Evolutionary conservation across 1,140 invertebrate genomes (phyloP).

Genomic region (Megalopta genalis): DNA sequence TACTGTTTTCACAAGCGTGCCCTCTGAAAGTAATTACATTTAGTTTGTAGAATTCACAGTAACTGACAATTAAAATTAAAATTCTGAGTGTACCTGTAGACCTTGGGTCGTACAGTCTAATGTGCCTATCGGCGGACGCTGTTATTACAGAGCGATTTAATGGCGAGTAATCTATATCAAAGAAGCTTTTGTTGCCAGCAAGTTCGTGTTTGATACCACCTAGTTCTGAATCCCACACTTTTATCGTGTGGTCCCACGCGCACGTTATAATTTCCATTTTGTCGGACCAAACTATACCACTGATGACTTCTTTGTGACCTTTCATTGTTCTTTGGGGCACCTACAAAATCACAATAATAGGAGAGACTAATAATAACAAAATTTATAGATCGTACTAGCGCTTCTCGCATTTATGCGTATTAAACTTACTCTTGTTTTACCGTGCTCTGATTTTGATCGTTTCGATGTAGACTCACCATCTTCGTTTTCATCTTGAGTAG

Average conservation of each 20-base stretch:
- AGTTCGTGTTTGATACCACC: slow-evolving; percentile 91
- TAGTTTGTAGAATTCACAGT: neutral
- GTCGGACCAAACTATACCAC: slow-evolving; percentile 91
- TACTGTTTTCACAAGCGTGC: slow-evolving; percentile 90
- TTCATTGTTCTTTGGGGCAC: slow-evolving; percentile 92
- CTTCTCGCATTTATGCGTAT: slow-evolving; percentile 18
- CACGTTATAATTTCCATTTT: slow-evolving; percentile 78
- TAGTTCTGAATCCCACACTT: slow-evolving; percentile 95
- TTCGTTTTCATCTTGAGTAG: slow-evolving; percentile 72
- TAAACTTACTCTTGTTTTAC: slow-evolving; percentile 72
- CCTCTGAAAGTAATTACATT: slow-evolving; percentile 83
- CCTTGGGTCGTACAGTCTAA: slow-evolving; percentile 95
- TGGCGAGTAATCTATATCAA: slow-evolving; percentile 89
- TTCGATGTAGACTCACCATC: slow-evolving; percentile 80
- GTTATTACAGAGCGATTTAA: slow-evolving; percentile 88
- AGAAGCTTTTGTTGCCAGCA: slow-evolving; percentile 94
- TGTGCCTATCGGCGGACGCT: slow-evolving; percentile 93
- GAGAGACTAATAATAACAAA: slow-evolving; percentile 24
- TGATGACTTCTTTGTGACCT: slow-evolving; percentile 95
- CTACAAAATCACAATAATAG: slow-evolving; percentile 76
- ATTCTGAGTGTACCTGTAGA: slow-evolving; percentile 84
- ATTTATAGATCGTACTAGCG: slow-evolving; percentile 6
- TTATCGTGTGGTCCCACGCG: slow-evolving; percentile 95
- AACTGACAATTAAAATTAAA: neutral
- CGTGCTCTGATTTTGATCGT: slow-evolving; percentile 73